These are phyloP conservation scores for Acanthosepion lycidas DNA, from an alignment of 2,888 invertebrate species.

Conservation along the genomic window DNA sequence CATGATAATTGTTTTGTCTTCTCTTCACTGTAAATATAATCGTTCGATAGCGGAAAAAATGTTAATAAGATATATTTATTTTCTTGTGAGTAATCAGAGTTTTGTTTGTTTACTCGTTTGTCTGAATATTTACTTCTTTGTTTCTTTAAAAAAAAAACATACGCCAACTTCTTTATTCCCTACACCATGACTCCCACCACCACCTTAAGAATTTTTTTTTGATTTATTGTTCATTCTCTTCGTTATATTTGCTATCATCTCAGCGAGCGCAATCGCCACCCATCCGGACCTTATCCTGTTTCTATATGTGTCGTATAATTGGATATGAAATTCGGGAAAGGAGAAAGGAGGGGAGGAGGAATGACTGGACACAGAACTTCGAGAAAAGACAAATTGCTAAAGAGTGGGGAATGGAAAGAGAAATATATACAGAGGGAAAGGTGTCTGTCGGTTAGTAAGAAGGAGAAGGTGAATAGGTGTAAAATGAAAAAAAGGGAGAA, in stretches of 20 bases:
- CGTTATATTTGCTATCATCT: neutral
- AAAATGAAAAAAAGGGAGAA: too few relatives aligned
- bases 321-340: neutral
- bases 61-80: neutral
- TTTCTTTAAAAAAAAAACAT: neutral
- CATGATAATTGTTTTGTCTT: too few relatives aligned
- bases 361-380: neutral
- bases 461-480: neutral
- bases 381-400: neutral
- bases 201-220: neutral
- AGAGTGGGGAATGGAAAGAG: neutral
- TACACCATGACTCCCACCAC: neutral
- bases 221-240: neutral
- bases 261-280: neutral
- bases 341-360: neutral
- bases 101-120: neutral
- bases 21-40: too few relatives aligned
- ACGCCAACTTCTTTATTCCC: neutral
- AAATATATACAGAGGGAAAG: neutral
- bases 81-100: neutral
- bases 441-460: too few relatives aligned
- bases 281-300: neutral
- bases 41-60: too few relatives aligned
- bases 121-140: neutral
- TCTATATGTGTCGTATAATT: neutral